Percentiles rank a stretch among this genome's conserved stretches.
These are phyloP conservation scores for Mamestra configurata DNA, from an alignment of 1,140 invertebrate genomes.

Conservation along the genomic window DNA sequence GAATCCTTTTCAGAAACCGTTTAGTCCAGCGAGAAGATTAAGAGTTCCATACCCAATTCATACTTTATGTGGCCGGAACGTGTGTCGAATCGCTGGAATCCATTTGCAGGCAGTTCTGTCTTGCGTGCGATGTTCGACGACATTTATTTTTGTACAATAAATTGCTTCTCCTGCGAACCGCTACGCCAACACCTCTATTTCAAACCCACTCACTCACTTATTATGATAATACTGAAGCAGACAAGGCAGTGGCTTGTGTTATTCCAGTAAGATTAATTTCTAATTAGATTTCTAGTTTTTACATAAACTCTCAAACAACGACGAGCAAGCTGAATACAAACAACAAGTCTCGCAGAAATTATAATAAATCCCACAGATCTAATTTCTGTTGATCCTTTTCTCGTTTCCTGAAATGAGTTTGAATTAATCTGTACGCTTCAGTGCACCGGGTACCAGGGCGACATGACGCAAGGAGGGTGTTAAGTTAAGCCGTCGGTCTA, in stretches of 20 bases:
- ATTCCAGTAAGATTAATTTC: slow-evolving; percentile 4
- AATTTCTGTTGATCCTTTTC: slow-evolving; percentile 38
- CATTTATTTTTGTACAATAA: slow-evolving; percentile 48
- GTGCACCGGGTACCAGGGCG: slow-evolving; percentile 53
- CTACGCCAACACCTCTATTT: slow-evolving; percentile 9
- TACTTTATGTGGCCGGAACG: slow-evolving; percentile 25
- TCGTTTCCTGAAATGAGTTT: slow-evolving; percentile 42
- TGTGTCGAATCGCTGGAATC: slow-evolving; percentile 31
- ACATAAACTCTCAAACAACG: not conserved
- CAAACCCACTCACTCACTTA: not conserved
- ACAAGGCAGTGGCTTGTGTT: not conserved
- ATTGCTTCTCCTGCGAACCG: slow-evolving; percentile 39
- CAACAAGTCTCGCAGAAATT: not conserved
- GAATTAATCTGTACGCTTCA: slow-evolving; percentile 51
- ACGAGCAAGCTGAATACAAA: not conserved
- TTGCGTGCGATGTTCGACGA: slow-evolving; percentile 14
- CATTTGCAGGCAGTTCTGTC: slow-evolving; percentile 33
- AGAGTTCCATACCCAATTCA: slow-evolving; percentile 5
- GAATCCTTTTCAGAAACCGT: not conserved
- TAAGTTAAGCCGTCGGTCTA: slow-evolving; percentile 26
- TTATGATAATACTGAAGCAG: not conserved
- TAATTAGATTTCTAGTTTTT: not conserved
- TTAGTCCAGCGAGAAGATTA: slow-evolving; percentile 10
- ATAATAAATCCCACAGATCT: slow-evolving; percentile 19
- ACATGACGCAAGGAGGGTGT: slow-evolving; percentile 38